Percentiles rank a stretch among this genome's conserved stretches.
Evolutionary conservation across 2,888 invertebrate species (phyloP).

Genomic region (Lasioglossum figueresi): DNA sequence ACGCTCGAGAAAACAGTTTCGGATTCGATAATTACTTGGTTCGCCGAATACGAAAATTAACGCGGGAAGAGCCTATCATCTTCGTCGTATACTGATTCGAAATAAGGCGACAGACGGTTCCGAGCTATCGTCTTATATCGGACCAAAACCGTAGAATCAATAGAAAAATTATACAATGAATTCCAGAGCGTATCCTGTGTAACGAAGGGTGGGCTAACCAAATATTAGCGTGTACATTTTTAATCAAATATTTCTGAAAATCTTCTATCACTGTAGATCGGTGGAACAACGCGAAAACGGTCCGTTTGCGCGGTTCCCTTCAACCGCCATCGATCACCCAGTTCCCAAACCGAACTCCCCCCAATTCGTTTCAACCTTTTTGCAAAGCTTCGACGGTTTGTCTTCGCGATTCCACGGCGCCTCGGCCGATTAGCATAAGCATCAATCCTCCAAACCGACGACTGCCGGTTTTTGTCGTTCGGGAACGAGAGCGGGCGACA

Average conservation of each 20-base stretch:
- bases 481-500: slow-evolving; percentile 32
- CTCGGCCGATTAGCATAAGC: slow-evolving; percentile 60
- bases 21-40: background rate
- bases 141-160: too few species aligned
- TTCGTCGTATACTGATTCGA: too few species aligned
- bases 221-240: too few species aligned
- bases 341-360: background rate
- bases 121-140: too few species aligned
- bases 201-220: too few species aligned
- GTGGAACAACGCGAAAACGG: background rate
- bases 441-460: slow-evolving; percentile 50
- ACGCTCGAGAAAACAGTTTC: background rate
- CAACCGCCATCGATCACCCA: slow-evolving; percentile 37
- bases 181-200: too few species aligned
- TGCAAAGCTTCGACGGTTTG: slow-evolving; percentile 48
- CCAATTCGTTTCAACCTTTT: slow-evolving; percentile 21
- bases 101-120: too few species aligned
- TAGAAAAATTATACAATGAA: too few species aligned
- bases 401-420: slow-evolving; percentile 44
- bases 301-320: background rate
- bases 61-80: too few species aligned
- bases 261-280: background rate
- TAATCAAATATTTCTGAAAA: too few species aligned
- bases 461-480: slow-evolving; percentile 35
- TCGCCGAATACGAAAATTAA: too few species aligned